These are phyloP conservation scores for Lagocephalus sceleratus DNA, from an alignment of 2,797 vertebrate genomes.

Conservation along the genomic window DNA sequence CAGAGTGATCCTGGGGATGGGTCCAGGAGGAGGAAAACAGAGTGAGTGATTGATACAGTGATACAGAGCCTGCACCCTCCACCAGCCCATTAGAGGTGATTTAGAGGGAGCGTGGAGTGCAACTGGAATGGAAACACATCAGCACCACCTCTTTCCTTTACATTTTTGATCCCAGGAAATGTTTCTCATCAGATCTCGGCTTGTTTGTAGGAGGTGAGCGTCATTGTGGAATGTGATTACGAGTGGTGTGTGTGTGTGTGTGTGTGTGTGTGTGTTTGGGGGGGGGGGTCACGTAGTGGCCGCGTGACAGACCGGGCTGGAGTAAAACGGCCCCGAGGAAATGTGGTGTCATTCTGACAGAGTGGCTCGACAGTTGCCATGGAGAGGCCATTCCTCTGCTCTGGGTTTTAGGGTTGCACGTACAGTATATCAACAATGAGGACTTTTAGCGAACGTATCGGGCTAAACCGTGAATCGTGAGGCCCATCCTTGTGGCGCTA, in stretches of 20 bases:
- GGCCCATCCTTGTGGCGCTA: no score
- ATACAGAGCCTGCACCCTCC: slow-evolving; percentile 61
- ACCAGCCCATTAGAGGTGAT: slow-evolving; percentile 74
- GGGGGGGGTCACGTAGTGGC: slow-evolving; percentile 6
- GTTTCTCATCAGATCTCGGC: slow-evolving; percentile 24
- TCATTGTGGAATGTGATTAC: slow-evolving; percentile 19
- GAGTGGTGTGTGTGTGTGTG: no score
- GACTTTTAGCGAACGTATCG: no score
- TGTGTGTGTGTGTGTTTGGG: no score
- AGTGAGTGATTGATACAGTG: slow-evolving; percentile 75
- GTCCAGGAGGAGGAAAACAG: slow-evolving; percentile 64
- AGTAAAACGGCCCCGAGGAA: slow-evolving; percentile 19
- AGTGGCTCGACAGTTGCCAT: slow-evolving; percentile 35
- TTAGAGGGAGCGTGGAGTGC: slow-evolving; percentile 67
- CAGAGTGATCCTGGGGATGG: slow-evolving; percentile 67
- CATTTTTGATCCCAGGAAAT: slow-evolving; percentile 39
- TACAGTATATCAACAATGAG: no score
- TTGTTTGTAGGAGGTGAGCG: slow-evolving; percentile 29
- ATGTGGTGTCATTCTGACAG: slow-evolving; percentile 20
- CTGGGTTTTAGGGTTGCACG: slow-evolving; percentile 11
- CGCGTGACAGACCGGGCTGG: slow-evolving; percentile 18
- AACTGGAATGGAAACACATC: slow-evolving; percentile 28
- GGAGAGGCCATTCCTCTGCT: slow-evolving; percentile 16
- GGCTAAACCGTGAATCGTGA: no score
- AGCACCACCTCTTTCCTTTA: slow-evolving; percentile 21